Evolutionary conservation across 2,113 vertebrate species (phyloP).

Genomic region (Puffinus mauretanicus): DNA sequence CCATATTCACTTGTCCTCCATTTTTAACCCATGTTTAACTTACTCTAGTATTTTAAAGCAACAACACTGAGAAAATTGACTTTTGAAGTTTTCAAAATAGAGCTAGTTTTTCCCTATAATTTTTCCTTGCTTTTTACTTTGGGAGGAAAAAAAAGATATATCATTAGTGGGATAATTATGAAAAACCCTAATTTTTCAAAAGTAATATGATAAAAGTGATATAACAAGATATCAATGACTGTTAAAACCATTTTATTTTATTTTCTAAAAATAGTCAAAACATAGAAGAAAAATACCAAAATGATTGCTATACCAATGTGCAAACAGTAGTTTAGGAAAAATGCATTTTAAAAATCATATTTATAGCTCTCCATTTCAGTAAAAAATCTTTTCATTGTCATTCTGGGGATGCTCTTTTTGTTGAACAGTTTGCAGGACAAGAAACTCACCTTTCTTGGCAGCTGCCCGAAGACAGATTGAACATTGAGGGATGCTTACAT

Average conservation of each 20-base stretch:
- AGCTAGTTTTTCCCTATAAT: background rate
- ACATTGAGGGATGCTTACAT: conserved; percentile 10
- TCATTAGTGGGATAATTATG: background rate
- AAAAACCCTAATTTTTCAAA: background rate
- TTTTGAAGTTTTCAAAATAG: background rate
- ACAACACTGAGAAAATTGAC: background rate
- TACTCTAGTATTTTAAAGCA: background rate
- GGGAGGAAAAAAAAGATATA: background rate
- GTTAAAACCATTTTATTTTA: background rate
- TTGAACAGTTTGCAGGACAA: conserved; percentile 34
- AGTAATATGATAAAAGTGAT: background rate
- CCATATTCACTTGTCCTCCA: background rate
- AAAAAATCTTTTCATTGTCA: background rate
- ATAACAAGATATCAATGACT: background rate
- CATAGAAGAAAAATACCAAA: background rate
- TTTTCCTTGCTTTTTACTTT: background rate
- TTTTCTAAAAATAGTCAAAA: background rate
- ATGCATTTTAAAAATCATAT: background rate
- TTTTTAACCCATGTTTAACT: conserved; percentile 9
- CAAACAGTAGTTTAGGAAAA: background rate
- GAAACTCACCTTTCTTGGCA: conserved; percentile 27
- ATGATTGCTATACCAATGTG: background rate
- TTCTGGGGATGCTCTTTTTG: background rate
- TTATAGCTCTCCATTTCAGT: background rate
- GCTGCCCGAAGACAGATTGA: conserved; percentile 1